These are phyloP conservation scores for Phalacrocorax aristotelis DNA, from an alignment of 2,113 vertebrate genomes.

Conservation along the genomic window DNA sequence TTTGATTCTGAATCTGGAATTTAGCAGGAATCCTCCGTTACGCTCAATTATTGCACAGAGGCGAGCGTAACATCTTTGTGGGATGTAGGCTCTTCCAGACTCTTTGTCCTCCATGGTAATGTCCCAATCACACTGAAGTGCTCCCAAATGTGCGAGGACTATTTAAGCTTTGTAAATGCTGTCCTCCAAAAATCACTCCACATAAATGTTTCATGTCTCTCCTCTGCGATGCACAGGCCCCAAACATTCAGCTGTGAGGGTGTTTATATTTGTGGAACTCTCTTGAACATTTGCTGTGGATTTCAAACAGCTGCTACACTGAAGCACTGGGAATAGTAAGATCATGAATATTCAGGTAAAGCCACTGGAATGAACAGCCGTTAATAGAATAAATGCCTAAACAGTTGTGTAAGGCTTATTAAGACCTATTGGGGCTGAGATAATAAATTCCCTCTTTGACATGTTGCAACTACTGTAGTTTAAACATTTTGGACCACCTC, in stretches of 20 bases:
- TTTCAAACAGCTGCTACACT: conserved; percentile 88
- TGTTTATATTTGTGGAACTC: conserved; percentile 85
- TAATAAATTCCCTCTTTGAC: conserved; percentile 84
- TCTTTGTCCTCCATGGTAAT: conserved; percentile 62
- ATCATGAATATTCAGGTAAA: conserved; percentile 96
- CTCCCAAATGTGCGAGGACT: conserved; percentile 63
- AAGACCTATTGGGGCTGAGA: conserved; percentile 83
- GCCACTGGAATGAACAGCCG: conserved; percentile 91
- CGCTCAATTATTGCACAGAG: conserved; percentile 8
- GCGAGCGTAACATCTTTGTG: conserved; percentile 19
- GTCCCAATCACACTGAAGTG: conserved; percentile 70
- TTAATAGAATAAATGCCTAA: conserved; percentile 87
- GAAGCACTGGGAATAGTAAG: conserved; percentile 85
- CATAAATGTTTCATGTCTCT: conserved; percentile 79
- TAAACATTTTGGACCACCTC: conserved; percentile 81
- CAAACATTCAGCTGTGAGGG: conserved; percentile 76
- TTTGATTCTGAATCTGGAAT: conserved; percentile 27
- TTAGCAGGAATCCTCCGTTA: conserved; percentile 44
- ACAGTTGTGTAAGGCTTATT: conserved; percentile 87
- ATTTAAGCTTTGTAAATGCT: conserved; percentile 71
- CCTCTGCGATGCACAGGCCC: conserved; percentile 67
- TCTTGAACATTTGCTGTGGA: conserved; percentile 84
- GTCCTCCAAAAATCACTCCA: conserved; percentile 67
- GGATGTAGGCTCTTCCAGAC: conserved; percentile 40
- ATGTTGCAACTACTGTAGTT: conserved; percentile 79